Conservation (phyloP, 2,113 vertebrate genomes). For the Sardina pilchardus region DNA sequence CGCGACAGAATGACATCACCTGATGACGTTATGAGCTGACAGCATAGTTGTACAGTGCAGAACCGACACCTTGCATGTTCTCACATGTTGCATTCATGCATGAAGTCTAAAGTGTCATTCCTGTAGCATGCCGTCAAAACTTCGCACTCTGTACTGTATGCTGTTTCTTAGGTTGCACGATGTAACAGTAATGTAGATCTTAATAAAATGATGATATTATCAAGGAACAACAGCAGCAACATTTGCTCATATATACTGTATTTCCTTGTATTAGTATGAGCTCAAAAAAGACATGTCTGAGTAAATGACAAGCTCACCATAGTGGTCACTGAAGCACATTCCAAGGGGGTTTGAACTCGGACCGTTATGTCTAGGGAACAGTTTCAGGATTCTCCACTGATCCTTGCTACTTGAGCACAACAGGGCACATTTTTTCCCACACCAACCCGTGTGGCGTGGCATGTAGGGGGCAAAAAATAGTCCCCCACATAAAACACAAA, state of each 20-base stretch:
- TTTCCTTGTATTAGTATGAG: background rate
- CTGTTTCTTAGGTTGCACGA: background rate
- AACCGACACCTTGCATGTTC: background rate
- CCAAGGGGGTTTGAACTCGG: background rate
- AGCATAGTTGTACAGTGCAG: background rate
- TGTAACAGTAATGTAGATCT: background rate
- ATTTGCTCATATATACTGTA: background rate
- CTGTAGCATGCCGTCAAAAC: background rate
- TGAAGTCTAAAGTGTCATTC: background rate
- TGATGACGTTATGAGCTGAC: background rate
- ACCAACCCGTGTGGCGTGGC: background rate
- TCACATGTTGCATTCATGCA: background rate
- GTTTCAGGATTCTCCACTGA: constrained; percentile 20
- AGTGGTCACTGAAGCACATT: constrained; percentile 6
- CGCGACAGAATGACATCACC: background rate
- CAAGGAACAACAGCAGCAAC: background rate
- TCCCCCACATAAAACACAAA: background rate
- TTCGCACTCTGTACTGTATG: background rate
- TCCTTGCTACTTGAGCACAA: background rate
- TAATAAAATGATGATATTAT: background rate
- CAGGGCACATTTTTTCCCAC: constrained; percentile 32
- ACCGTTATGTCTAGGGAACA: constrained; percentile 17
- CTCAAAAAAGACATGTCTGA: background rate
- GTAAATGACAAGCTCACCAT: background rate
- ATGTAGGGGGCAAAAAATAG: background rate